Percentiles rank a stretch among this genome's conserved stretches.
phyloP scores from a whole-genome alignment of 2,797 vertebrate genomes.

The Eulemur coronatus region DNA sequence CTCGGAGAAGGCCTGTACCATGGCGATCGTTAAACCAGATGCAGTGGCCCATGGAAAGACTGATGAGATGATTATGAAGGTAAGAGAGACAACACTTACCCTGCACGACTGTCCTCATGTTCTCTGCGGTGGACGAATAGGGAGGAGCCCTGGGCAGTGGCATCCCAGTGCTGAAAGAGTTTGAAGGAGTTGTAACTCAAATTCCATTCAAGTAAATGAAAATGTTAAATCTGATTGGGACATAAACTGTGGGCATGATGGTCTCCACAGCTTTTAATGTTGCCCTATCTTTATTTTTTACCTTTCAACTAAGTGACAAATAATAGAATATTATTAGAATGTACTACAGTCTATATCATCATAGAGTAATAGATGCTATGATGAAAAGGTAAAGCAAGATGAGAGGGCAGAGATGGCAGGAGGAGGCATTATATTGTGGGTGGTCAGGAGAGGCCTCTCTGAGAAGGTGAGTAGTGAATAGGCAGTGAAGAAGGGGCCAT shows the following conservation, averaged over 20 bases:
- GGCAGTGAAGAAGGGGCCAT: background rate
- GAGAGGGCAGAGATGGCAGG: background rate
- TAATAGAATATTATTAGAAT: background rate
- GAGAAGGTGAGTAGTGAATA: background rate
- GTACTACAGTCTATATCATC: background rate
- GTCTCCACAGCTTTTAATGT: background rate
- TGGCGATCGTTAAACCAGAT: slow-evolving; percentile 93
- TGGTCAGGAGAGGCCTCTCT: background rate
- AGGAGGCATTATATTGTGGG: background rate
- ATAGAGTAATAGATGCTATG: background rate
- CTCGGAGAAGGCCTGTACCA: slow-evolving; percentile 87
- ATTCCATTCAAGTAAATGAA: background rate
- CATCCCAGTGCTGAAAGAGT: background rate
- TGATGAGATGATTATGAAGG: slow-evolving; percentile 93
- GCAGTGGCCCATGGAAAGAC: slow-evolving; percentile 91
- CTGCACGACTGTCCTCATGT: background rate
- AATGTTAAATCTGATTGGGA: background rate
- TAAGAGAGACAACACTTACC: slow-evolving; percentile 66
- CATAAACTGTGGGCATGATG: background rate
- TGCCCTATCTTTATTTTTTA: background rate
- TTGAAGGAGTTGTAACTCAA: background rate
- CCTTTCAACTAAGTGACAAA: background rate
- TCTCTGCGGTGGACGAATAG: background rate
- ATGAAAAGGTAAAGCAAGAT: background rate
- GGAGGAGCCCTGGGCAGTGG: rapidly evolving